Percentiles rank a stretch among this genome's conserved stretches.
Conservation (phyloP, 2,113 vertebrate species). For the Neogale vison region DNA sequence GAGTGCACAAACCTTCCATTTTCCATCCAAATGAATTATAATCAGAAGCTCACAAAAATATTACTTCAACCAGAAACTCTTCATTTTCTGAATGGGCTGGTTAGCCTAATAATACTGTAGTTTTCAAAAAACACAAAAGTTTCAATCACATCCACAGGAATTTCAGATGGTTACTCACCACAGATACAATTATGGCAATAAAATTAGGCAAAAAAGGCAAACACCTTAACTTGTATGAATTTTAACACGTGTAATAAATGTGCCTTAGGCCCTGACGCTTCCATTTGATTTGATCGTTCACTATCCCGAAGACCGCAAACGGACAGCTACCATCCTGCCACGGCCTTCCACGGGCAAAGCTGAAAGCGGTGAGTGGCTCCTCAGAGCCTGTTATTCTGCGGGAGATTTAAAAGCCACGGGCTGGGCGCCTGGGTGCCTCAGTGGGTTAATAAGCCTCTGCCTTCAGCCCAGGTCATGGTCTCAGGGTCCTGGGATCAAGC, state of each 20-base stretch:
- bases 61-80: background rate
- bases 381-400: background rate
- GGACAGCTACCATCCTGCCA: background rate
- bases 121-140: background rate
- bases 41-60: background rate
- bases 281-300: background rate
- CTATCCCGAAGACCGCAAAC: background rate
- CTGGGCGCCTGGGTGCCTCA: too few species aligned
- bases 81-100: background rate
- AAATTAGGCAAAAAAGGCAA: background rate
- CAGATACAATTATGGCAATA: background rate
- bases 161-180: background rate
- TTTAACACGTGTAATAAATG: background rate
- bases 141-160: background rate
- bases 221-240: background rate
- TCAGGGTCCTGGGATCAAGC: too few species aligned
- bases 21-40: background rate
- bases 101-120: background rate
- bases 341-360: accelerated
- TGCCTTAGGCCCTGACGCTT: background rate
- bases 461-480: too few species aligned
- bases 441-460: too few species aligned
- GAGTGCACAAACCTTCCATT: too few species aligned
- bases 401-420: background rate
- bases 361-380: background rate